Evolutionary conservation across 1,140 invertebrate species (phyloP), one percentile per base, ranked within the genome.

Genomic region (Bombus impatiens): DNA sequence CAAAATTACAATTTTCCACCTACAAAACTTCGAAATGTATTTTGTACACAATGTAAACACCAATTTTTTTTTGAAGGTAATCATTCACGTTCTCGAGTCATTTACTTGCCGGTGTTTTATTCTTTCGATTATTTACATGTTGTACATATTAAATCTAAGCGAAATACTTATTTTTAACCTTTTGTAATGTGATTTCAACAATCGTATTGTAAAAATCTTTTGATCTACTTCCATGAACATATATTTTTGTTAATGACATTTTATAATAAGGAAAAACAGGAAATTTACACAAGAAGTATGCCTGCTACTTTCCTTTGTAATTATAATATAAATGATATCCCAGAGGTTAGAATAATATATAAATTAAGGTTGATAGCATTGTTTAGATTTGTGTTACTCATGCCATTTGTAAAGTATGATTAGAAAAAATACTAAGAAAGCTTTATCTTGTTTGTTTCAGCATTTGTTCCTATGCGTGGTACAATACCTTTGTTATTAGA

Each of bases 401-500:
- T 32, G 0, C 57, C 15, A 28, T 71, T 76, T 13, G 5, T 2
- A 9, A 62, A 67, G 32, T 32, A 40, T 47, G 22, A 6, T 84
- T 62, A 2, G 12, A 15, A 72, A 32, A 25, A 4, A 65, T 67
- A 6, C n/a, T 80, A n/a, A 79, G 53, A 37, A 32, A 74, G 37
- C 2, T 83, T 47, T 83, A 15, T 59, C 53, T 72, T 37, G 13
- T 77, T 74, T 88, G 82, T 91, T 92, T 71, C 84, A 93, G 92
- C 89, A 78, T 40, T 81, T 32, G 74, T 80, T 35, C 75, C 79
- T 77, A 40, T 89, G 35, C 85, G 76, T 28, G 86, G 84, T 22
- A 6, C 37, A 18, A 22, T 93, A 18, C 95, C 95, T 10, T 89
- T 95, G 15, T 85, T 95, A 22, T 86, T 95, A 67, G 76, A 88